Conservation (phyloP, 2,888 invertebrate species). For the Halictus ligatus region DNA sequence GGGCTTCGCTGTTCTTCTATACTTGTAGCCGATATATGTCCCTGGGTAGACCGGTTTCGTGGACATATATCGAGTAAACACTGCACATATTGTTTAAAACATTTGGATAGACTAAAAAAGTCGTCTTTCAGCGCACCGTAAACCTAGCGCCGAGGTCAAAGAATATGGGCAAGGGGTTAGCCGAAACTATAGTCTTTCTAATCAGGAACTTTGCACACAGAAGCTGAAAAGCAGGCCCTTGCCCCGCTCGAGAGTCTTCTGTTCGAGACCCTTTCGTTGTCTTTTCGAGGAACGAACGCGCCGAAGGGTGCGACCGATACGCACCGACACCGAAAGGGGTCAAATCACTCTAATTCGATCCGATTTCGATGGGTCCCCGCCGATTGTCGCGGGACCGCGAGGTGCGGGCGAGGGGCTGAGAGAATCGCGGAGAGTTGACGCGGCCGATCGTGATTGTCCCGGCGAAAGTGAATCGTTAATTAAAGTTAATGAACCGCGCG, state of each 20-base stretch:
- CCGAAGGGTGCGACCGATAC: not conserved
- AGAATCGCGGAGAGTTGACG: conserved; percentile 18
- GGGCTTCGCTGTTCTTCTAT: too few species aligned
- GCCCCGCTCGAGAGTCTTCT: conserved; percentile 1
- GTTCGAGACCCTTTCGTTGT: not conserved
- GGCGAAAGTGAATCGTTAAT: conserved; percentile 74
- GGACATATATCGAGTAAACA: too few species aligned
- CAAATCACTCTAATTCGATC: not conserved
- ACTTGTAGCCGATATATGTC: too few species aligned
- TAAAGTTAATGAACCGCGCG: conserved; percentile 63
- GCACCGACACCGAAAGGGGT: not conserved
- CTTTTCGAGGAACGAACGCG: not conserved
- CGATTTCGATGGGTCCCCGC: not conserved
- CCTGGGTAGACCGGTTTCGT: too few species aligned
- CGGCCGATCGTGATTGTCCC: conserved; percentile 71
- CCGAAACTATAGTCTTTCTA: not conserved
- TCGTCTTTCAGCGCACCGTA: not conserved
- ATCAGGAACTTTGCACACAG: not conserved
- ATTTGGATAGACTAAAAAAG: not conserved
- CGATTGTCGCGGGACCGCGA: not conserved
- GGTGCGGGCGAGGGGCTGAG: conserved; percentile 23
- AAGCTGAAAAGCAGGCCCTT: conserved; percentile 2
- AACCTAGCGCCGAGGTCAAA: not conserved
- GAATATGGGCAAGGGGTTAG: conserved; percentile 12
- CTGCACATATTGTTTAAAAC: not conserved